Conservation (phyloP, 2,888 invertebrate genomes). For the Fissipunctia ypsillon region DNA sequence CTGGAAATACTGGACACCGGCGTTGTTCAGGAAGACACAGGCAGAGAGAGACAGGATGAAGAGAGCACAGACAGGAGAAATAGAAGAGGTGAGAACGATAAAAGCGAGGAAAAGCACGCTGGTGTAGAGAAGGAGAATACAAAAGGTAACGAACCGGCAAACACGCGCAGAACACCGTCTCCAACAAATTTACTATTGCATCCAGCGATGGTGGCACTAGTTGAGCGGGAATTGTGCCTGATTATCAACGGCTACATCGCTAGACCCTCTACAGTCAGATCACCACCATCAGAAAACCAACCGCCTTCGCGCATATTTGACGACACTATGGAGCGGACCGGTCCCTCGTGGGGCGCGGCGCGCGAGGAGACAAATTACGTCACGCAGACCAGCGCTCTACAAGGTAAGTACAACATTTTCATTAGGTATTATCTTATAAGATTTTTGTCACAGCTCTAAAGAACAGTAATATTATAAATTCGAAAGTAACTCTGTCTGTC, state of each 20-base stretch:
- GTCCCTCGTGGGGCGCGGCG: background rate
- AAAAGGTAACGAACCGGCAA: background rate
- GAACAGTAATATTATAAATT: no score
- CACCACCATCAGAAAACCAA: background rate
- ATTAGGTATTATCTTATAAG: background rate
- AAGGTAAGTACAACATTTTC: background rate
- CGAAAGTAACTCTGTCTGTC: no score
- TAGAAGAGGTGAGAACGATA: background rate
- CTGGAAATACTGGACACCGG: background rate
- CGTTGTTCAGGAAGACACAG: background rate
- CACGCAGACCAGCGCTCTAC: rapidly evolving
- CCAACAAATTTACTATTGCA: background rate
- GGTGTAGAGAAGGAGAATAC: background rate
- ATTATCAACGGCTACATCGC: background rate
- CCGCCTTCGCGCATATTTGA: background rate
- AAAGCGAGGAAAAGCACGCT: background rate
- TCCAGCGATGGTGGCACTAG: background rate
- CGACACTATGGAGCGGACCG: background rate
- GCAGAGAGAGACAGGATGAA: background rate
- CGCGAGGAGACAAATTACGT: rapidly evolving
- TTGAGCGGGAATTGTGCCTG: background rate
- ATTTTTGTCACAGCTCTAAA: background rate
- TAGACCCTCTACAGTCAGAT: background rate
- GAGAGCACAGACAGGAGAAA: background rate
- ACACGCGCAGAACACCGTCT: background rate